These are phyloP conservation scores for Cranoglanis bouderius DNA, from an alignment of 2,113 vertebrate species.

Conservation along the genomic window DNA sequence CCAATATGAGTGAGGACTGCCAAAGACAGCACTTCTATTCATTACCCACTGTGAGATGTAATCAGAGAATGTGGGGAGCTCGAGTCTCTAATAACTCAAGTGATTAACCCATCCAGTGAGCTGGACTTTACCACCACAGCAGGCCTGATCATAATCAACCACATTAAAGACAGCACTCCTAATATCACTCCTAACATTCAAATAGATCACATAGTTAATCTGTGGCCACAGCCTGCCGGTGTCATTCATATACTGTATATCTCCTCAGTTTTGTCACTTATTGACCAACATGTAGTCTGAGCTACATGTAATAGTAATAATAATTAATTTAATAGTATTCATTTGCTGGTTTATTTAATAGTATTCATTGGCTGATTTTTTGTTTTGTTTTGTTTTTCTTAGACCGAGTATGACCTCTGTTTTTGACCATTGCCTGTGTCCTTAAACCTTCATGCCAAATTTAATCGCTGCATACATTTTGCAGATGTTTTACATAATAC, in stretches of 20 bases:
- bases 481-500: neutral
- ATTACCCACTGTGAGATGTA: constrained; percentile 45
- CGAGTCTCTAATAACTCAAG: constrained; percentile 49
- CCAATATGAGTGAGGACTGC: constrained; percentile 43
- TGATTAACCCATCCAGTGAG: constrained; percentile 50
- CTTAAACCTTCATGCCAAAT: neutral
- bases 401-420: neutral
- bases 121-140: constrained; percentile 32
- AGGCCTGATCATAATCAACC: constrained; percentile 37
- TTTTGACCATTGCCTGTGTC: neutral
- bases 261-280: neutral
- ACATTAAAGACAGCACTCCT: neutral
- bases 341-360: neutral
- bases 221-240: neutral
- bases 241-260: neutral
- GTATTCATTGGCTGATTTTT: neutral
- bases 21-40: constrained; percentile 50
- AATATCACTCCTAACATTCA: neutral
- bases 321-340: too few relatives aligned
- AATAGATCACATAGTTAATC: neutral
- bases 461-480: neutral
- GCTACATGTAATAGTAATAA: too few relatives aligned
- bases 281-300: neutral
- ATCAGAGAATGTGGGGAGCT: constrained; percentile 43
- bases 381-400: neutral